phyloP scores from a whole-genome alignment of 2,888 invertebrate species.

The Drosophila nr. perissopoda region DNA sequence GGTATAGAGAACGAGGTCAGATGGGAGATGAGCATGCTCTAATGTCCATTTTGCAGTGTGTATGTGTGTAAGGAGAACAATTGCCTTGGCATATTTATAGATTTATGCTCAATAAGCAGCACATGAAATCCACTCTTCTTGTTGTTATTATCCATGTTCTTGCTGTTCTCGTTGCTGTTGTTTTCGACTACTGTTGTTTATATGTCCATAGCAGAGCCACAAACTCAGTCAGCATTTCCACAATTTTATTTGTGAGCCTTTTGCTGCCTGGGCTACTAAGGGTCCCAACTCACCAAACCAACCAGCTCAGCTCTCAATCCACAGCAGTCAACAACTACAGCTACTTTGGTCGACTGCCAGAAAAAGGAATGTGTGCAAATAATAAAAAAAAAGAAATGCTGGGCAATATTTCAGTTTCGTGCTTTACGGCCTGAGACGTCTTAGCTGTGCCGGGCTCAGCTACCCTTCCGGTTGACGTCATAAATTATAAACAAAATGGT shows the following conservation, averaged over 20 bases:
- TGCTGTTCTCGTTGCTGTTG: constrained; percentile 22
- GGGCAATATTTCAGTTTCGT: constrained; percentile 68
- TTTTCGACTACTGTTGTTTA: constrained; percentile 46
- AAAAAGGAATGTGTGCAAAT: constrained; percentile 56
- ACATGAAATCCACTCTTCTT: constrained; percentile 42
- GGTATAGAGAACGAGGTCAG: constrained; percentile 52
- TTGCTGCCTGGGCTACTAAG: constrained; percentile 31
- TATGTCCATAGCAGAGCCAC: constrained; percentile 55
- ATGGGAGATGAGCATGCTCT: constrained; percentile 29
- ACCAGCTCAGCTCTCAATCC: constrained; percentile 41
- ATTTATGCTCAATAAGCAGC: constrained; percentile 57
- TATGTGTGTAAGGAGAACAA: constrained; percentile 41
- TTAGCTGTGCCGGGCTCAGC: constrained; percentile 24
- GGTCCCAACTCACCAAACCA: constrained; percentile 13
- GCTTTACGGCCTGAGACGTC: constrained; percentile 38
- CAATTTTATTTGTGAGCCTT: constrained; percentile 52
- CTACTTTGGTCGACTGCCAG: constrained; percentile 54
- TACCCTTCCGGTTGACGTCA: constrained; percentile 53
- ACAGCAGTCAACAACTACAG: constrained; percentile 49
- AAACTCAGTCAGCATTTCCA: constrained; percentile 55
- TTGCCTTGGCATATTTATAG: constrained; percentile 65
- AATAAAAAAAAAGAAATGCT: constrained; percentile 60
- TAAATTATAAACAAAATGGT: constrained; percentile 65
- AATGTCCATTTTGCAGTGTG: constrained; percentile 20
- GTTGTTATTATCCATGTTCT: constrained; percentile 10